Conservation (phyloP, 92 coral and sea anemone genomes). For the Micromussa lordhowensis region DNA sequence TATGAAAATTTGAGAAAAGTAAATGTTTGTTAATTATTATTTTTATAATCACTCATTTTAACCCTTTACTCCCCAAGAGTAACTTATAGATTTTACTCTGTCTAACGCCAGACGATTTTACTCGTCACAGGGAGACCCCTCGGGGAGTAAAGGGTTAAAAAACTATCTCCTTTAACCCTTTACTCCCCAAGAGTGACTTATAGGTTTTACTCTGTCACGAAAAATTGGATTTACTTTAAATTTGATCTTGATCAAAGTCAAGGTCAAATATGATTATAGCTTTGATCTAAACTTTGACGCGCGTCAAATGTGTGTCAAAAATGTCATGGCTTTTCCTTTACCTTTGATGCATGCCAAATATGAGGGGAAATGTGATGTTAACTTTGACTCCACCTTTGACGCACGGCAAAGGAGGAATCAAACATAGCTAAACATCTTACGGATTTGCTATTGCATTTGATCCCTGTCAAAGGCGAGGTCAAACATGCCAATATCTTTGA, state of each 20-base stretch:
- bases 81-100: too few relatives aligned
- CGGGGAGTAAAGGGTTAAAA: too few relatives aligned
- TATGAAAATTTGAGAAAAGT: too few relatives aligned
- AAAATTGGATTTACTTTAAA: background rate
- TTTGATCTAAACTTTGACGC: background rate
- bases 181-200: too few relatives aligned
- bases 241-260: background rate
- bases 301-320: background rate
- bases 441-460: background rate
- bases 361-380: background rate
- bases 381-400: background rate
- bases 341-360: background rate
- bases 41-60: too few relatives aligned
- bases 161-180: too few relatives aligned
- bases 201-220: too few relatives aligned
- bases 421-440: too few relatives aligned
- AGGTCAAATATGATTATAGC: background rate
- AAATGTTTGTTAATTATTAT: too few relatives aligned
- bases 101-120: too few relatives aligned
- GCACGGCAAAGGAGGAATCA: background rate
- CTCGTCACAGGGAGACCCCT: too few relatives aligned
- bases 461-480: constrained; percentile 6
- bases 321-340: background rate
- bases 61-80: too few relatives aligned
- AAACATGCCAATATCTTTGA: background rate